These are phyloP conservation scores for Plutomurus gul DNA, from an alignment of 1,140 invertebrate genomes.

Conservation along the genomic window DNA sequence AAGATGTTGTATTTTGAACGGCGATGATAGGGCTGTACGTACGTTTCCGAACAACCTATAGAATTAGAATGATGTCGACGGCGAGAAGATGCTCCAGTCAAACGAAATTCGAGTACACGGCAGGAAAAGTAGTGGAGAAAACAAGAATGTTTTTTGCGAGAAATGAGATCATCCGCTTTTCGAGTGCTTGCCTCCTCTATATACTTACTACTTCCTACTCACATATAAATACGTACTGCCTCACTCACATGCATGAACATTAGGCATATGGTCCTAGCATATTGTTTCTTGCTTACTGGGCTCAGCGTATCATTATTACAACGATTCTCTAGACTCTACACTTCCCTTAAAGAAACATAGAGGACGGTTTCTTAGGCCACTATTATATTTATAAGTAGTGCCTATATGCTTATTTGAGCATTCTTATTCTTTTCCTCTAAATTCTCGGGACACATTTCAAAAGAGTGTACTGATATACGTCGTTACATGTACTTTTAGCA, in stretches of 20 bases:
- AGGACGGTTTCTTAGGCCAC: too few relatives aligned
- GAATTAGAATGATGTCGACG: slow-evolving; percentile 1
- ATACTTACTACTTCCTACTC: background rate
- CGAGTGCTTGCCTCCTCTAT: slow-evolving; percentile 19
- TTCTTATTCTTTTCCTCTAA: too few relatives aligned
- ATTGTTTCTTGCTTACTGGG: too few relatives aligned
- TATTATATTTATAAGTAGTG: too few relatives aligned
- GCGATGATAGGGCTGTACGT: background rate
- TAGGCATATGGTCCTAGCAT: background rate
- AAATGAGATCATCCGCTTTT: slow-evolving; percentile 43
- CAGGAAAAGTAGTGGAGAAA: slow-evolving; percentile 29
- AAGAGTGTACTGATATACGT: background rate
- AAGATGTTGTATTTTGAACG: slow-evolving; percentile 21
- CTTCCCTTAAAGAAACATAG: too few relatives aligned
- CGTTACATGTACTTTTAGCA: slow-evolving; percentile 22
- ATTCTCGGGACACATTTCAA: too few relatives aligned
- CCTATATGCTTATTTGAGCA: too few relatives aligned
- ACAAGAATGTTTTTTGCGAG: slow-evolving; percentile 30
- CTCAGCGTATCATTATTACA: too few relatives aligned
- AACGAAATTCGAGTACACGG: background rate
- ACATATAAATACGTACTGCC: background rate
- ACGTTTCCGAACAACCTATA: background rate
- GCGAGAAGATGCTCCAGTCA: slow-evolving; percentile 1
- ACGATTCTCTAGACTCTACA: background rate
- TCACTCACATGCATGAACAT: background rate